A percentile compares a stretch with the other conserved stretches of the same genome.
Conservation (phyloP, 2,797 vertebrate species). For the Tragelaphus eurycerus region DNA sequence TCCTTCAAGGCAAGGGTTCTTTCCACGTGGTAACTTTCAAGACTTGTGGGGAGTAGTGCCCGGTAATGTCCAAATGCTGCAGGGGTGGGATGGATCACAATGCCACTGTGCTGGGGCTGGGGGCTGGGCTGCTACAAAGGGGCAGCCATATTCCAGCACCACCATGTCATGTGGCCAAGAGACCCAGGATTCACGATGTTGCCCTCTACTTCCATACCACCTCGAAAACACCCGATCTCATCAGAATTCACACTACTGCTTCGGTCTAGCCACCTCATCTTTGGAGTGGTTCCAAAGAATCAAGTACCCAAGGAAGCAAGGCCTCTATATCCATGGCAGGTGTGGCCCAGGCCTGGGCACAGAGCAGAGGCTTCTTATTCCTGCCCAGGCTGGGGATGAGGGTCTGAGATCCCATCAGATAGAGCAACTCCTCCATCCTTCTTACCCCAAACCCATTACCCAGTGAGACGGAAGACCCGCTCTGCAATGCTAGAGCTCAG, state of each 20-base stretch:
- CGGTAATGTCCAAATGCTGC: not conserved
- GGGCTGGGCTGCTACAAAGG: not conserved
- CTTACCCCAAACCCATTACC: not conserved
- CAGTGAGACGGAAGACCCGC: not conserved
- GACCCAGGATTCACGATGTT: not conserved
- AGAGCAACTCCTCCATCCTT: not conserved
- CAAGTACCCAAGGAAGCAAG: not conserved
- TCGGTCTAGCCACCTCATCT: not conserved
- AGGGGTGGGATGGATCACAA: too few species aligned
- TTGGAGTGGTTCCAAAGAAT: not conserved
- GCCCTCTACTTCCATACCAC: not conserved
- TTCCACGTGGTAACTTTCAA: not conserved
- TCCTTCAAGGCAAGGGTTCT: not conserved
- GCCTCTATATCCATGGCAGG: too few species aligned
- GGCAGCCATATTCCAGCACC: not conserved
- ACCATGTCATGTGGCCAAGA: not conserved
- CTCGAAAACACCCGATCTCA: not conserved
- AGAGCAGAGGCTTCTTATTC: not conserved
- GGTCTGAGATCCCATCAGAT: not conserved
- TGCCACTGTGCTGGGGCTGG: not conserved
- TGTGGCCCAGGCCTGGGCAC: not conserved
- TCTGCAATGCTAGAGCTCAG: not conserved
- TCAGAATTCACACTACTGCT: not conserved
- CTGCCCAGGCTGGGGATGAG: not conserved
- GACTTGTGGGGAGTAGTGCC: not conserved